A percentile compares a stretch with the other conserved stretches of the same genome.
Evolutionary conservation across 2,113 vertebrate species (phyloP).

Genomic region (Butorides virescens): DNA sequence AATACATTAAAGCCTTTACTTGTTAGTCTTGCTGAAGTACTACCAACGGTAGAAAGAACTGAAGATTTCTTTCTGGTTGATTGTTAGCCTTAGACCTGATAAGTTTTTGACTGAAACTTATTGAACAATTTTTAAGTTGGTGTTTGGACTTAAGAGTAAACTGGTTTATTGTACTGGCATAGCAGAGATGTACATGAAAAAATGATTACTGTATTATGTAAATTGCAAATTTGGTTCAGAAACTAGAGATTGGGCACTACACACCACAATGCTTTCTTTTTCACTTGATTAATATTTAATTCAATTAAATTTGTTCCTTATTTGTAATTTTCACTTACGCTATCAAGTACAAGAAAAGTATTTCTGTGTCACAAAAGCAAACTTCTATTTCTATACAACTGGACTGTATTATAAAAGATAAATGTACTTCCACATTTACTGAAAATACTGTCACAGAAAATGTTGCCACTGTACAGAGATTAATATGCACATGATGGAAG

Average conservation of each 20-base stretch:
- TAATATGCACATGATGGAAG: neutral
- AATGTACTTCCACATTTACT: neutral
- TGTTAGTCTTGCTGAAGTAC: neutral
- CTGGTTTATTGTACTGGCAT: fast-evolving
- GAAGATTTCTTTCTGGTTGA: neutral
- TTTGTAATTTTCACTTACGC: neutral
- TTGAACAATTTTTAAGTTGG: neutral
- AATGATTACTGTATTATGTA: neutral
- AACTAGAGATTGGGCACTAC: neutral
- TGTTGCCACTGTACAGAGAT: neutral
- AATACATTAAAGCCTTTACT: constrained; percentile 12
- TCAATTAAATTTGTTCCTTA: neutral
- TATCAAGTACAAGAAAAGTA: neutral
- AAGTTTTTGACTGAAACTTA: neutral
- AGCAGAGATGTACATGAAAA: neutral
- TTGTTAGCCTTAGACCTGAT: neutral
- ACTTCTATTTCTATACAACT: neutral
- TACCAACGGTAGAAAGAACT: neutral
- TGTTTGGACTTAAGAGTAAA: neutral
- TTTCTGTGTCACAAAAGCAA: neutral
- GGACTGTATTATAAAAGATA: neutral
- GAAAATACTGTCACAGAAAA: neutral
- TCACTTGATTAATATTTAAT: neutral
- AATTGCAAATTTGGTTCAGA: neutral
- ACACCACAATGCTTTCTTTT: neutral